Evolutionary conservation across 1,140 invertebrate genomes (phyloP), one percentile per base, ranked within the genome.

Genomic region (Chironomus striatipennis): DNA sequence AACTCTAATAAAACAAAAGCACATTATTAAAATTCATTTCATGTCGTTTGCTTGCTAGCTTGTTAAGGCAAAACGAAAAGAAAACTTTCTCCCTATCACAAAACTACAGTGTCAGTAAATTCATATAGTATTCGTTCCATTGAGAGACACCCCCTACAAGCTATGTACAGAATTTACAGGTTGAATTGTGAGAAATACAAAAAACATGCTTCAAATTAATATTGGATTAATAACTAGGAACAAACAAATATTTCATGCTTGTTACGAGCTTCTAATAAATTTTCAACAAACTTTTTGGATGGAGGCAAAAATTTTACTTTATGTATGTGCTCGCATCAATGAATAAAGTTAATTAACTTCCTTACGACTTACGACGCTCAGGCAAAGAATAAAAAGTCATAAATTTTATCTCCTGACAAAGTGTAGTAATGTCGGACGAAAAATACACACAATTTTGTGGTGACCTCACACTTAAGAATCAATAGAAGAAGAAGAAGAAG

Each of bases 291-390:
- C 10, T n/a, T 12, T 12, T 1, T 10, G 15, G 43, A 47, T 9
- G 15, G 43, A 47, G 43, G 7, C 9, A 47, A n/a, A 57, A n/a
- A 57, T 57, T 57, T 57, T 34, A 2, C 24, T 34, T 34, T 34
- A 34, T 34, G 24, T 5, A 34, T 5, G 24, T 34, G n/a, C n/a
- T 34, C 24, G 24, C 24, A 34, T 34, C 8, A 70, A 70, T 70
- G 65, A 70, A 70, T 70, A 70, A 70, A 70, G 65, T 70, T 70
- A 70, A 70, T 70, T 70, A 70, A 70, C 65, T 70, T 70, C 65
- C 17, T 70, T 70, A 18, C 65, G n/a, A n/a, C n/a, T n/a, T n/a
- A n/a, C n/a, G n/a, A 70, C 17, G 7, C 65, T 17, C 17, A 9
- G 65, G 18, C 65, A 70, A 70, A 57, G 47, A 57, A 57, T 1